Conservation (phyloP, 1,140 invertebrate genomes). For the Uloborus diversus region DNA sequence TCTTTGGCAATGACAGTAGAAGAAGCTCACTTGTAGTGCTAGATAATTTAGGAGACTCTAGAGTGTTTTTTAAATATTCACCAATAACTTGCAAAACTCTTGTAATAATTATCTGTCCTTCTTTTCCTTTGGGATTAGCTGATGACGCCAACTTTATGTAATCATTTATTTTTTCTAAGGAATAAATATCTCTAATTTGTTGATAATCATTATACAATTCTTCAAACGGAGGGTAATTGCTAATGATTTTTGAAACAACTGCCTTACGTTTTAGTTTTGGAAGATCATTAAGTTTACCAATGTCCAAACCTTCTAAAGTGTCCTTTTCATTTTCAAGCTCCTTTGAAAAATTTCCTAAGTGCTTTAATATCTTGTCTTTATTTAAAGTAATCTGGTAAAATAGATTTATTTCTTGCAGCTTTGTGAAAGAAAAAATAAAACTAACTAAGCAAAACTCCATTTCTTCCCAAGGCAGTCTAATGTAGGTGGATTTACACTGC, state of each 20-base stretch:
- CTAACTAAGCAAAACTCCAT: conserved; percentile 19
- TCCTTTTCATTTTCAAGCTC: not conserved
- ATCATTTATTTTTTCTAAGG: conserved; percentile 10
- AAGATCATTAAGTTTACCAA: not conserved
- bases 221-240: not conserved
- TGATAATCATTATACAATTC: conserved; percentile 6
- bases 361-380: not conserved
- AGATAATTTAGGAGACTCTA: conserved; percentile 28
- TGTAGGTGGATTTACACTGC: not conserved
- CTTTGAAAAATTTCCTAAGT: conserved; percentile 20
- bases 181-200: not conserved
- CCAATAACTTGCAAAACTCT: conserved; percentile 28
- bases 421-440: not conserved
- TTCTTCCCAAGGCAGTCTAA: conserved; percentile 19
- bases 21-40: not conserved
- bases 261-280: not conserved
- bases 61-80: conserved; percentile 10
- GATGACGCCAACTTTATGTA: not conserved
- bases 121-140: not conserved
- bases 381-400: not conserved
- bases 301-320: not conserved
- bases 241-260: not conserved
- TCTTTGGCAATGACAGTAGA: not conserved
- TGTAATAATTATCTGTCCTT: not conserved
- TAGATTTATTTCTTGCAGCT: not conserved